Percentiles rank a stretch among this genome's conserved stretches.
Evolutionary conservation across 2,113 vertebrate genomes (phyloP).

Genomic region (Istiophorus platypterus): DNA sequence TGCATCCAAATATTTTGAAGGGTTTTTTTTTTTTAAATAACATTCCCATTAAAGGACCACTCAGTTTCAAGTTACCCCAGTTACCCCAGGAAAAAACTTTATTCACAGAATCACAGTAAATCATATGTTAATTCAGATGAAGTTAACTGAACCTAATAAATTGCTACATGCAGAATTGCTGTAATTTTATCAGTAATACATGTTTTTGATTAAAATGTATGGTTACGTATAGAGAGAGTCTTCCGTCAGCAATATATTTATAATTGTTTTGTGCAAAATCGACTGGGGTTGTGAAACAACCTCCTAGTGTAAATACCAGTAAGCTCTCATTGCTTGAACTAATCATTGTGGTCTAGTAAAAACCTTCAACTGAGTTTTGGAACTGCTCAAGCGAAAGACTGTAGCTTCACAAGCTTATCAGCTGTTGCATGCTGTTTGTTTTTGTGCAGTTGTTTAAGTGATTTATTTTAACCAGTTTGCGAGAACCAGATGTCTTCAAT

Average conservation of each 20-base stretch:
- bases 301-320: constrained; percentile 11
- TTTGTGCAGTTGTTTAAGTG: constrained; percentile 28
- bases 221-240: not conserved
- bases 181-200: not conserved
- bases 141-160: not conserved
- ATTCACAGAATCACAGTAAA: too few species aligned
- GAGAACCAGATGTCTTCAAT: constrained; percentile 33
- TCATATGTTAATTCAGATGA: not conserved
- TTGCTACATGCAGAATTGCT: not conserved
- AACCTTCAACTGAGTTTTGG: constrained; percentile 8
- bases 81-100: too few species aligned
- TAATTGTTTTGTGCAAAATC: not conserved
- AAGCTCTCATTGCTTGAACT: constrained; percentile 41
- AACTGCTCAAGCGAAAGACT: not conserved
- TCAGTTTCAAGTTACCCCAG: not conserved
- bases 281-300: constrained; percentile 2
- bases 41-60: too few species aligned
- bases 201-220: not conserved
- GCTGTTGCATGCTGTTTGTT: constrained; percentile 23
- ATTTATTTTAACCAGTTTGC: constrained; percentile 16
- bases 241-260: not conserved
- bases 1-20: too few species aligned
- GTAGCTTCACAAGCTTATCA: constrained; percentile 23
- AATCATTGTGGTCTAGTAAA: constrained; percentile 23
- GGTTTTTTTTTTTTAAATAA: too few species aligned